Conservation (phyloP, 2,888 invertebrate genomes). For the Pseudanteris insignis region DNA sequence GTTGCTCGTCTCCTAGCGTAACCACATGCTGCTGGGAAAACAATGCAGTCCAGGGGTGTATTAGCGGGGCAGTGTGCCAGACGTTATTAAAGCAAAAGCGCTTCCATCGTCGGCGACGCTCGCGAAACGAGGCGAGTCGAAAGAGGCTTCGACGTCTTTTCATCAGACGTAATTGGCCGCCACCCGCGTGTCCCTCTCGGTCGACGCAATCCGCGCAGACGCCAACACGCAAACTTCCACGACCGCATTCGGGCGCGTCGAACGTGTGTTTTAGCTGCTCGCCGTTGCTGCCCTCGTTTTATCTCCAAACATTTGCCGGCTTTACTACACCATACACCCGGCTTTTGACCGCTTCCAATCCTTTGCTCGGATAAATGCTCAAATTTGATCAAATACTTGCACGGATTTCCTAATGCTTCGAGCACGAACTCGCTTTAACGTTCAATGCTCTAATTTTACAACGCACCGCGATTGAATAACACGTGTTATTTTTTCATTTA, state of each 20-base stretch:
- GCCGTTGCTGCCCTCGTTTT: slow-evolving; percentile 31
- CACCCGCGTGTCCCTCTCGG: slow-evolving; percentile 8
- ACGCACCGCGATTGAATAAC: slow-evolving; percentile 2
- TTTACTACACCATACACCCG: slow-evolving; percentile 18
- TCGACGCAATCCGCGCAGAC: slow-evolving; percentile 28
- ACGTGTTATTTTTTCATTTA: slow-evolving; percentile 4
- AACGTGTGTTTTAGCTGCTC: slow-evolving; percentile 23
- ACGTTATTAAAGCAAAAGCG: slow-evolving; percentile 61
- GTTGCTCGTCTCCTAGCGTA: too few species aligned
- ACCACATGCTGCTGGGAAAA: slow-evolving; percentile 41
- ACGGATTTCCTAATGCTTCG: slow-evolving; percentile 22
- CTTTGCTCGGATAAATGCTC: slow-evolving; percentile 32
- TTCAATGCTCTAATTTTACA: slow-evolving; percentile 2
- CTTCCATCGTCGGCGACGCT: slow-evolving; percentile 4
- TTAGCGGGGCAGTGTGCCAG: slow-evolving; percentile 64
- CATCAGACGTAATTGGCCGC: slow-evolving; percentile 25
- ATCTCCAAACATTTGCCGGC: slow-evolving; percentile 33
- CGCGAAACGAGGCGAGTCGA: slow-evolving; percentile 7
- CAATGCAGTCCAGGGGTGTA: slow-evolving; percentile 49
- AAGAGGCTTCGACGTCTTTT: slow-evolving; percentile 18
- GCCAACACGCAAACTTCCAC: slow-evolving; percentile 28
- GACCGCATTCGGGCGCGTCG: slow-evolving; percentile 19
- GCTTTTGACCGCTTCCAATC: slow-evolving; percentile 27
- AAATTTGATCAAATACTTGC: slow-evolving; percentile 37
- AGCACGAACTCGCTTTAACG: slow-evolving; percentile 7